Evolutionary conservation across 2,113 vertebrate species (phyloP).

Genomic region (Heterotis niloticus): DNA sequence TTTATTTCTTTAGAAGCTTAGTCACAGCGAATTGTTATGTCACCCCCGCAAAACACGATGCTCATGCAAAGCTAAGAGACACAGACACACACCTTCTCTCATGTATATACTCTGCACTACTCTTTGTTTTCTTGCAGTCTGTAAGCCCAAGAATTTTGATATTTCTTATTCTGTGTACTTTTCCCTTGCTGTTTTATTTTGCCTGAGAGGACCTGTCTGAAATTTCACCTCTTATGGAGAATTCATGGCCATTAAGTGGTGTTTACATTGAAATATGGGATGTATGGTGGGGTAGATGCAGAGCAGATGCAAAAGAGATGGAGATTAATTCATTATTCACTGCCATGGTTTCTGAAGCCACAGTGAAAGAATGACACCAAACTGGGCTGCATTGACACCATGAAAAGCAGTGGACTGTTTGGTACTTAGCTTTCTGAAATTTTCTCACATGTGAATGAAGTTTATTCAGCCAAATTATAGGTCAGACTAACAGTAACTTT

Average conservation of each 20-base stretch:
- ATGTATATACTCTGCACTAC: too few species aligned
- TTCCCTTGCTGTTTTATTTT: background rate
- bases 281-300: background rate
- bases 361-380: background rate
- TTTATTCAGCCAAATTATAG: background rate
- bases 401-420: background rate
- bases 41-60: too few species aligned
- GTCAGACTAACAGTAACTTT: background rate
- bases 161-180: background rate
- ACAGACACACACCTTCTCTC: too few species aligned
- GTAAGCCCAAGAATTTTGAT: too few species aligned
- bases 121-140: too few species aligned
- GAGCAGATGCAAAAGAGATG: background rate
- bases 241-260: background rate
- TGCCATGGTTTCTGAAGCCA: background rate
- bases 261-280: slow-evolving; percentile 10
- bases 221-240: background rate
- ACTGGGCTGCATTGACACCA: background rate
- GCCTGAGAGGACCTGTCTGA: background rate
- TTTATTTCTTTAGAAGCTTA: too few species aligned
- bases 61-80: too few species aligned
- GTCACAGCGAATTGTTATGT: too few species aligned
- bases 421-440: background rate
- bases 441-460: background rate
- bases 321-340: background rate